Base-by-base conservation (phyloP, 1,140 invertebrate species). In the Zaprionus gabonicus region DNA sequence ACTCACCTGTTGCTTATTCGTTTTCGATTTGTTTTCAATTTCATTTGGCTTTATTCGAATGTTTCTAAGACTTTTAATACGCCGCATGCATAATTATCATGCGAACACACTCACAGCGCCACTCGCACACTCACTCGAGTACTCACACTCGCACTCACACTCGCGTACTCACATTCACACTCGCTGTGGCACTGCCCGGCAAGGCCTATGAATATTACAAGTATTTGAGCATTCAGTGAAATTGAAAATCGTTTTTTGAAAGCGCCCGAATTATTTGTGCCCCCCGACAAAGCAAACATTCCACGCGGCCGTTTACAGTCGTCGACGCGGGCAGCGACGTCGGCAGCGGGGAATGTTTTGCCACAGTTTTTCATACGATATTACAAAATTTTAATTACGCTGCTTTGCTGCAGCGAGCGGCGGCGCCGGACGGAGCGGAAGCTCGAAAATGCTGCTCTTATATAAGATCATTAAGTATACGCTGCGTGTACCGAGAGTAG, bases 181-280 rank as follows among this genome's bases (percentile, higher is more conserved):
- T 41, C 51, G 60, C 53, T 27, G 58, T 31, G 38, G 53, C 62
- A 41, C 31, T 62, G 28, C n/a, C 28, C 7, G 38, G 53, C 58
- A 55, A 71, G 79, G 82, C 82, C 82, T 86, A 68, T 73, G 71
- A 64, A 20, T 63, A 72, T 44, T 65, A 59, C 69, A 58, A 66
- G 64, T 36, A 66, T 46, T 46, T n/a, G 41, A 46, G 41, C n/a
- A 46, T 58, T 67, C 76, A 83, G 84, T 88, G 85, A 88, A 88
- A 88, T 88, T 88, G 84, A 84, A 88, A 87, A 84, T 88, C 68
- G 73, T 84, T 90, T 84, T 90, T 88, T 88, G 84, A 88, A 88
- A 88, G 84, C 80, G 85, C 68, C 87, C 69, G 71, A 88, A 76
- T 84, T 88, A 84, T 84, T 88, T 71, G 66, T 53, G 76, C 68